Evolutionary conservation across 2,888 invertebrate species (phyloP).

Genomic region (Thelaira solivaga): DNA sequence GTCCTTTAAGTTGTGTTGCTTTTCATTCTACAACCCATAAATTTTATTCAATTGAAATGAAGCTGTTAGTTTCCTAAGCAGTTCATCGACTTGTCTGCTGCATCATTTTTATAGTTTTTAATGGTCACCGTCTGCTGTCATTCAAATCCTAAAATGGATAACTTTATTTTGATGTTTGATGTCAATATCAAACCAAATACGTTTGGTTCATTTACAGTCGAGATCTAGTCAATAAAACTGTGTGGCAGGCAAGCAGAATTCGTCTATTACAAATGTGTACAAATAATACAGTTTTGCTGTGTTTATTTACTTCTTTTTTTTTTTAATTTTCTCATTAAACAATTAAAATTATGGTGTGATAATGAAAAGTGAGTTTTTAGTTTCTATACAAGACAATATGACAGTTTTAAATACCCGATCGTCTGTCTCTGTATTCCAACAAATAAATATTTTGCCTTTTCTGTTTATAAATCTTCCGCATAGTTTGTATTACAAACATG

Average conservation of each 20-base stretch:
- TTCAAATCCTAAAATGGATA: conserved; percentile 39
- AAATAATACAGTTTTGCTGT: conserved; percentile 19
- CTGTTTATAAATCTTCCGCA: conserved; percentile 36
- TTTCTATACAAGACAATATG: neutral
- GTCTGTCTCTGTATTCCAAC: too few species aligned
- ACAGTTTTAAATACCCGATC: neutral
- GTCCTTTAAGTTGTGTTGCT: too few species aligned
- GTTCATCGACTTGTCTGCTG: too few species aligned
- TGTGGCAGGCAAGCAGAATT: neutral
- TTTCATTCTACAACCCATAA: too few species aligned
- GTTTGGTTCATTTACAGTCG: conserved; percentile 6
- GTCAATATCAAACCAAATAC: conserved; percentile 60
- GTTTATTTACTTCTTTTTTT: neutral
- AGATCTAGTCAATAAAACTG: conserved; percentile 20
- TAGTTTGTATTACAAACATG: neutral
- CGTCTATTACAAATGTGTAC: neutral
- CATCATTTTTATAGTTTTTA: neutral
- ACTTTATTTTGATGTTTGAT: conserved; percentile 51
- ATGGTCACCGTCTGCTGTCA: neutral
- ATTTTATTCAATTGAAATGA: too few species aligned
- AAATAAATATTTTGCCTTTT: conserved; percentile 14
- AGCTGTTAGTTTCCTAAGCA: too few species aligned
- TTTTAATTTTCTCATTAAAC: too few species aligned
- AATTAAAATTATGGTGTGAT: conserved; percentile 33
- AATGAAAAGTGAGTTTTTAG: conserved; percentile 39